Evolutionary conservation across 2,888 invertebrate genomes (phyloP).

Genomic region (Panorpa germanica): DNA sequence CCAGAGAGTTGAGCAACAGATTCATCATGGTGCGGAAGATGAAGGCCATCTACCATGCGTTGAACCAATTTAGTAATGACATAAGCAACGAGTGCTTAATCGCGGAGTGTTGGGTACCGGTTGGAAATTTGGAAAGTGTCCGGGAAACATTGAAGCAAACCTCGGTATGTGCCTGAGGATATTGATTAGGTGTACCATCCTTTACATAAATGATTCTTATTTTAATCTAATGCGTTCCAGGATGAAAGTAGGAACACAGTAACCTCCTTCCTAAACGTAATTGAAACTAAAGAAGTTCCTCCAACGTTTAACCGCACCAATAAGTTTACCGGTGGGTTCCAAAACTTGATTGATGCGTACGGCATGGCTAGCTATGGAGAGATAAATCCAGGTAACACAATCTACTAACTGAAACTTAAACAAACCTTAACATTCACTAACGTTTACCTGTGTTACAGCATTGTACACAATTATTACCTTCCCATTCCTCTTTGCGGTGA

Average conservation of each 20-base stretch:
- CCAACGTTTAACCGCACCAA: constrained; percentile 74
- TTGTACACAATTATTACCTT: constrained; percentile 55
- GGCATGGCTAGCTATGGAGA: constrained; percentile 74
- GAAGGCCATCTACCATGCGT: constrained; percentile 81
- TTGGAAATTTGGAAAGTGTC: constrained; percentile 40
- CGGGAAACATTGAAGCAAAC: constrained; percentile 58
- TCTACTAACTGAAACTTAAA: neutral
- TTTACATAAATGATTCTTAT: no score
- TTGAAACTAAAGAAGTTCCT: constrained; percentile 49
- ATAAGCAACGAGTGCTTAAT: constrained; percentile 72
- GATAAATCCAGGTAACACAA: constrained; percentile 67
- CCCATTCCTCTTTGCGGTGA: constrained; percentile 59
- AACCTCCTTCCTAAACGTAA: constrained; percentile 64
- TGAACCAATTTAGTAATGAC: constrained; percentile 76
- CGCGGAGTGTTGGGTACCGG: constrained; percentile 66
- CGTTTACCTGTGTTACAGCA: constrained; percentile 25
- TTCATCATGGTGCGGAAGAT: constrained; percentile 78
- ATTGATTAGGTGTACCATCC: no score
- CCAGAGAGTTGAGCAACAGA: constrained; percentile 80
- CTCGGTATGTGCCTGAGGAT: constrained; percentile 33
- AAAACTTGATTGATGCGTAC: constrained; percentile 73
- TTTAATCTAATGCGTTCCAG: no score
- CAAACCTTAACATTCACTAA: neutral
- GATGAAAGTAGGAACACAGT: no score
- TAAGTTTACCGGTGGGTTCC: constrained; percentile 72